Evolutionary conservation across 2,113 vertebrate genomes (phyloP).

Genomic region (Elephas maximus): DNA sequence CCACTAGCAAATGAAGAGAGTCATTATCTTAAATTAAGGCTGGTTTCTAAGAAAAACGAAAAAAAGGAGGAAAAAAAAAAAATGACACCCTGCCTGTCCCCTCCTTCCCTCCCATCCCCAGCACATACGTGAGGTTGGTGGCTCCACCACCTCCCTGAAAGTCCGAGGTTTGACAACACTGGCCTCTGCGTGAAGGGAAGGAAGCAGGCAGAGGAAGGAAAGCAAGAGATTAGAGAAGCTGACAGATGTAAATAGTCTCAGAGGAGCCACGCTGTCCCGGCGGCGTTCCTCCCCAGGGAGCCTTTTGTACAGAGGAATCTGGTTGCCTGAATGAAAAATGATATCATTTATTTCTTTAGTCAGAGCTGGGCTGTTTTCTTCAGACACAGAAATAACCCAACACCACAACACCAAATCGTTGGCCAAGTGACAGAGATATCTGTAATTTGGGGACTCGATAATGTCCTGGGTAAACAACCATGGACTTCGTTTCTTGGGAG

Average conservation of each 20-base stretch:
- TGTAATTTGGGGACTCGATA: constrained; percentile 83
- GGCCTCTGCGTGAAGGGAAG: constrained; percentile 75
- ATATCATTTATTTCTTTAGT: constrained; percentile 89
- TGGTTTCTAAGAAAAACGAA: constrained; percentile 88
- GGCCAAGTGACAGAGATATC: constrained; percentile 82
- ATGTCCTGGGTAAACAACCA: constrained; percentile 77
- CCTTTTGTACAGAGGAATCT: constrained; percentile 85
- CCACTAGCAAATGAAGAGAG: constrained; percentile 79
- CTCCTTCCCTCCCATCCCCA: constrained; percentile 37
- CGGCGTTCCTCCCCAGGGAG: constrained; percentile 82
- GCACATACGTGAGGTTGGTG: background rate
- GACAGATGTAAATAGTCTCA: constrained; percentile 88
- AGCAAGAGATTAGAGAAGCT: constrained; percentile 87
- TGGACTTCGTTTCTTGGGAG: constrained; percentile 62
- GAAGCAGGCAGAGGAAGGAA: constrained; percentile 85
- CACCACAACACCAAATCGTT: constrained; percentile 84
- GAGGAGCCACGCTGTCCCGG: constrained; percentile 90
- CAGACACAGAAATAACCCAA: constrained; percentile 87
- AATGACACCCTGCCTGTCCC: background rate
- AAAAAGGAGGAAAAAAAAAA: constrained; percentile 37
- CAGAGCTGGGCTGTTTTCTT: constrained; percentile 86
- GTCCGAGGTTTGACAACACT: constrained; percentile 61
- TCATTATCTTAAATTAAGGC: constrained; percentile 90
- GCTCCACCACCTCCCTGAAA: constrained; percentile 51
- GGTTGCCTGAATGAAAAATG: constrained; percentile 86